Percentiles rank a stretch among this genome's conserved stretches.
phyloP scores from a whole-genome alignment of 1,140 invertebrate species.

The Parasteatoda tepidariorum region DNA sequence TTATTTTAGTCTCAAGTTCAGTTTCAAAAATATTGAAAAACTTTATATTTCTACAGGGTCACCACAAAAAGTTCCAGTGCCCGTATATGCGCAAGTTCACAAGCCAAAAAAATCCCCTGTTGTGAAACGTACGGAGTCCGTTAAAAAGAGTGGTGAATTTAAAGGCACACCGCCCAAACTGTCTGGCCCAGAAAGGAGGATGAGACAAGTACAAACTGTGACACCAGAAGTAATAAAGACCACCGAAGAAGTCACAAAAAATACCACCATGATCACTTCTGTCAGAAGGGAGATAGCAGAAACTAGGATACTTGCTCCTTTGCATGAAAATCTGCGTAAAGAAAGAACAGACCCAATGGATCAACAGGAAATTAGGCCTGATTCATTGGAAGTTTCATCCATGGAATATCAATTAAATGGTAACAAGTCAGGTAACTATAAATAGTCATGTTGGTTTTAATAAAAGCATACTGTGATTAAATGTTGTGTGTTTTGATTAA shows the following conservation, averaged over 20 bases:
- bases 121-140: no score
- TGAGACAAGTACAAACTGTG: background rate
- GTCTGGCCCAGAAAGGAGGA: background rate
- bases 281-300: slow-evolving; percentile 30
- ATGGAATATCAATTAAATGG: no score
- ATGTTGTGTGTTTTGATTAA: no score
- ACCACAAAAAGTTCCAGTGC: background rate
- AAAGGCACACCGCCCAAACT: background rate
- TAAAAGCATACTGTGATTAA: no score
- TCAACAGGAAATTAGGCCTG: no score
- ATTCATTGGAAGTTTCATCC: no score
- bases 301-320: background rate
- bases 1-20: no score
- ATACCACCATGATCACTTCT: slow-evolving; percentile 29
- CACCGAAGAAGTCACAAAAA: slow-evolving; percentile 28
- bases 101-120: slow-evolving; percentile 1
- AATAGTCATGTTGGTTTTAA: no score
- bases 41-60: no score
- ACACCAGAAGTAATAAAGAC: slow-evolving; percentile 8
- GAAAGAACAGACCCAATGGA: background rate
- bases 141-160: background rate
- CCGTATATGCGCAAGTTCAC: slow-evolving; percentile 48
- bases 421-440: no score
- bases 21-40: no score
- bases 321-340: background rate